A percentile compares a stretch with the other conserved stretches of the same genome.
phyloP scores from a whole-genome alignment of 2,888 invertebrate genomes.

The Melieria omissa region DNA sequence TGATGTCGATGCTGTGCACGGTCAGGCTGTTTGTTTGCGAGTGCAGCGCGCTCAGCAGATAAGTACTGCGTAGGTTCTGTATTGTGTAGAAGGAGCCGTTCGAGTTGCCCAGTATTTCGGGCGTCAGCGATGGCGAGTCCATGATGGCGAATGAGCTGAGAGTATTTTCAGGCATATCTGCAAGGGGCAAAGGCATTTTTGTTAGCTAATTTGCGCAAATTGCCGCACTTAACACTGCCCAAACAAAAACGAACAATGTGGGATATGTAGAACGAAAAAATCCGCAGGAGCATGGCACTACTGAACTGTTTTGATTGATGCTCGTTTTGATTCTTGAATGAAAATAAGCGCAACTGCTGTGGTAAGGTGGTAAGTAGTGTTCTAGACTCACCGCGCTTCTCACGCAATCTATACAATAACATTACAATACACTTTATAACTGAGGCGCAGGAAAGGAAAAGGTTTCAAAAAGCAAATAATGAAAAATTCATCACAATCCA shows the following conservation, averaged over 20 bases:
- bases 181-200: slow-evolving; percentile 38
- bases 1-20: slow-evolving; percentile 76
- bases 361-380: slow-evolving; percentile 5
- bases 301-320: neutral
- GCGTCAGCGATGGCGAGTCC: slow-evolving; percentile 63
- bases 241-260: neutral
- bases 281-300: neutral
- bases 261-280: neutral
- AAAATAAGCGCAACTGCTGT: too few relatives aligned
- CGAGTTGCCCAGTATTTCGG: slow-evolving; percentile 63
- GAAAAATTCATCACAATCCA: slow-evolving; percentile 13
- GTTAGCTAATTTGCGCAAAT: too few relatives aligned
- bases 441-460: slow-evolving; percentile 41
- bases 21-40: slow-evolving; percentile 63
- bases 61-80: slow-evolving; percentile 64
- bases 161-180: slow-evolving; percentile 61
- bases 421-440: slow-evolving; percentile 56
- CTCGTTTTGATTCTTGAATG: too few relatives aligned
- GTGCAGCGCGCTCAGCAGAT: slow-evolving; percentile 65
- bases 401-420: slow-evolving; percentile 54
- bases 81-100: slow-evolving; percentile 64
- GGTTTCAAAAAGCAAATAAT: slow-evolving; percentile 40
- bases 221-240: too few relatives aligned
- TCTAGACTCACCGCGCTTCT: slow-evolving; percentile 56
- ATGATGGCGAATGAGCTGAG: slow-evolving; percentile 63